Evolutionary conservation across 1,140 invertebrate genomes (phyloP), one percentile per base, ranked within the genome.

Genomic region (Bombus pyrosoma): DNA sequence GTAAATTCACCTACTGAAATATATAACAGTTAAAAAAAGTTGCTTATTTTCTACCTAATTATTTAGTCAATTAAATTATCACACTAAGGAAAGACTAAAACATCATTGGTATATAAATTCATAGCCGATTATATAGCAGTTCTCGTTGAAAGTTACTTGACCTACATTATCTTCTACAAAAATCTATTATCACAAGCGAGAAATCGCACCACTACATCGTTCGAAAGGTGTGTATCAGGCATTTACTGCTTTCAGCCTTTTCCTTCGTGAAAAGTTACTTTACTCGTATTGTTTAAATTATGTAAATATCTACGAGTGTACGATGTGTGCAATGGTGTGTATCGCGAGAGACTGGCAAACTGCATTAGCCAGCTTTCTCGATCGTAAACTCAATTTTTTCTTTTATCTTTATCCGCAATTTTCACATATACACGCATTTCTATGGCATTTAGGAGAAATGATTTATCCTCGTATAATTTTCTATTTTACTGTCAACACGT

Each of bases 301-400:
- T 34, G 25, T 39, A 71, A 66, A 32, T 32, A 15, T 12, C 25
- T 39, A 28, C 9, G 28, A 15, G 28, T 18, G 43, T n/a, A 34
- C 66, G n/a, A 22, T 15, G 47, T 12, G 71, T 15, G 59, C 71
- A 64, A 41, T 62, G 37, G 53, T 39, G 76, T 85, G 68, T 41
- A 72, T n/a, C 76, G 76, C 47, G 39, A 47, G 83, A 85, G 41
- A 80, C 62, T 68, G 57, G 37, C 15, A 47, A 72, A 80, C 3
- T 53, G 25, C 53, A 34, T 47, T 85, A 47, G 28, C 82, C 68
- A 47, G 41, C 83, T 85, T 85, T 80, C 83, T 72, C 82, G 3
- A 72, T 73, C 68, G 12, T 2, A 18, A 47, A 32, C 22, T 53
- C 32, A 59, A 76, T 82, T 64, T 75, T 72, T 72, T 5, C 3